Percentiles rank a stretch among this genome's conserved stretches.
These are phyloP conservation scores for Lamprologus tigripictilis DNA, from an alignment of 2,113 vertebrate species.

Conservation along the genomic window DNA sequence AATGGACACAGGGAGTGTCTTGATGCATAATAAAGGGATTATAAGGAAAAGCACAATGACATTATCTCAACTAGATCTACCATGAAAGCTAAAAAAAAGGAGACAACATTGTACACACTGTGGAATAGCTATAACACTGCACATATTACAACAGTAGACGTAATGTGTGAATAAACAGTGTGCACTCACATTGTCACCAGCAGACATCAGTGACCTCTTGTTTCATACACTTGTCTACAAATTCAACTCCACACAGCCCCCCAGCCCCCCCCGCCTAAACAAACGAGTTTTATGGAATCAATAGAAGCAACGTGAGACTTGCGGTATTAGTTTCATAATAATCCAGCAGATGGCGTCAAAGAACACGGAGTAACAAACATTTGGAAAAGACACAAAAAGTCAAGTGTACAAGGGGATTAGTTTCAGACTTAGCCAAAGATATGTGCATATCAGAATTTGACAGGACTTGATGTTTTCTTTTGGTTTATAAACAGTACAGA, in stretches of 20 bases:
- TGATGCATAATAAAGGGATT: not conserved
- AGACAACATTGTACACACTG: not conserved
- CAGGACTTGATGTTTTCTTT: not conserved
- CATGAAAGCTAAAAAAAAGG: too few species aligned
- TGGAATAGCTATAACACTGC: not conserved
- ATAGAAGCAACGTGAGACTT: not conserved
- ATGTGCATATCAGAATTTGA: not conserved
- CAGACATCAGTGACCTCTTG: not conserved
- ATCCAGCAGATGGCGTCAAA: constrained; percentile 83
- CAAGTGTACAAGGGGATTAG: not conserved
- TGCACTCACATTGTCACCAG: not conserved
- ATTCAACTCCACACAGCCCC: not conserved
- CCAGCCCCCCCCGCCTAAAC: accelerated
- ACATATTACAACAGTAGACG: not conserved
- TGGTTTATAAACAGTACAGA: not conserved
- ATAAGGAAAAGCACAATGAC: not conserved
- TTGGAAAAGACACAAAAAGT: not conserved
- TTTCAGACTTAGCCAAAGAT: not conserved
- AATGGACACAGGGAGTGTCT: not conserved
- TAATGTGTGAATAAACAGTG: not conserved
- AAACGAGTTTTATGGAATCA: not conserved
- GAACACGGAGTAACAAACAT: constrained; percentile 43
- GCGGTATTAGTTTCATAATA: constrained; percentile 27
- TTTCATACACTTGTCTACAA: not conserved
- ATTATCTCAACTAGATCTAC: not conserved